Evolutionary conservation across 2,113 vertebrate genomes (phyloP).

Genomic region (Leptobrachium leishanense): DNA sequence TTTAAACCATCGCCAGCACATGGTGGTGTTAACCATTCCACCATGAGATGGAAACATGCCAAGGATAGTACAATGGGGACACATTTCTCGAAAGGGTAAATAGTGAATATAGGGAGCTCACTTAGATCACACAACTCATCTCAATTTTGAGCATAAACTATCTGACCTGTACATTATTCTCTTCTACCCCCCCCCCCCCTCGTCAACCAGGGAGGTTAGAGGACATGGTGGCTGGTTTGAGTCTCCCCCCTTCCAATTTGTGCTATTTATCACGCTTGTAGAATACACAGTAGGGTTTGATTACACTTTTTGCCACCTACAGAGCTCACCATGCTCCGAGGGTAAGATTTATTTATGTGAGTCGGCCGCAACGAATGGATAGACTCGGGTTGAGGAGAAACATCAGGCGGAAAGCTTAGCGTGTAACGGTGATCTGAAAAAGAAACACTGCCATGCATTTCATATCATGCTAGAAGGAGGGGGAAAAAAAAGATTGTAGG

Average conservation of each 20-base stretch:
- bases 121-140: no score
- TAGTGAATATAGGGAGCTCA: no score
- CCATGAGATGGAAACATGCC: no score
- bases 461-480: no score
- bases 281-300: slow-evolving; percentile 7
- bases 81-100: no score
- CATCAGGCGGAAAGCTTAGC: not conserved
- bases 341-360: slow-evolving; percentile 32
- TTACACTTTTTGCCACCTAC: slow-evolving; percentile 36
- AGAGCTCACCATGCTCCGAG: slow-evolving; percentile 10
- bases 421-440: not conserved
- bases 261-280: slow-evolving; percentile 1
- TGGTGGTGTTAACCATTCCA: no score
- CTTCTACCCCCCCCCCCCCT: not conserved
- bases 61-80: no score
- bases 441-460: not conserved
- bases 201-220: not conserved
- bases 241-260: not conserved
- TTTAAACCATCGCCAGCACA: no score
- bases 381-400: not conserved
- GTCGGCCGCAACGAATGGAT: not conserved
- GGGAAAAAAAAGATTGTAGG: slow-evolving; percentile 1
- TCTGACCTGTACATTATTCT: not conserved
- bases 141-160: no score
- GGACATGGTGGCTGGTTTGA: not conserved